These are phyloP conservation scores for Abramis brama DNA, from an alignment of 2,113 vertebrate genomes.

Conservation along the genomic window DNA sequence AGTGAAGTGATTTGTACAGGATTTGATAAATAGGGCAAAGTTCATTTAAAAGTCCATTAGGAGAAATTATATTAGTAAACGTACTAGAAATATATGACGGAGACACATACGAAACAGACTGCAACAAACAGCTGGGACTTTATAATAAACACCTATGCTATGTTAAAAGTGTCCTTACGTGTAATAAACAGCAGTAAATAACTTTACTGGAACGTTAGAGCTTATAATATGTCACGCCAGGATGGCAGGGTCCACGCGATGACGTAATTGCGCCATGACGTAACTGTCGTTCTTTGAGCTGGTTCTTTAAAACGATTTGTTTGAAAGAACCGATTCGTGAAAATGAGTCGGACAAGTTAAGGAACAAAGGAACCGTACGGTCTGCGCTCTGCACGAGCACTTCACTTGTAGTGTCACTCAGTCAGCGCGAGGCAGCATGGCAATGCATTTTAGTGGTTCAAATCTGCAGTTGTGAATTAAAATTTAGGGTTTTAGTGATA, in stretches of 20 bases:
- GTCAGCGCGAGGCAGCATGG: background rate
- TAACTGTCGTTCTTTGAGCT: background rate
- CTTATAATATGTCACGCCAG: background rate
- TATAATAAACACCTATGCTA: background rate
- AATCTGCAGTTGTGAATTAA: background rate
- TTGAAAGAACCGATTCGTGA: background rate
- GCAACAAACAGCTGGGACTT: background rate
- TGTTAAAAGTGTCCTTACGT: background rate
- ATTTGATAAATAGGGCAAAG: background rate
- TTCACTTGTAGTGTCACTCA: conserved; percentile 10
- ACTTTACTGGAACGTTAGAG: background rate
- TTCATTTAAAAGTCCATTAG: background rate
- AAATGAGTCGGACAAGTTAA: conserved; percentile 15
- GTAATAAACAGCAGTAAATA: background rate
- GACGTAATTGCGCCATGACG: conserved; percentile 1
- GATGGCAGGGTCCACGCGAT: background rate
- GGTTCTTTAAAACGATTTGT: background rate
- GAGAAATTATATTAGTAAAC: background rate
- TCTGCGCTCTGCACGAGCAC: conserved; percentile 3
- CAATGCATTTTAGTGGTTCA: background rate
- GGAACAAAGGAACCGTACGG: conserved; percentile 51
- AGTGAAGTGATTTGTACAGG: background rate
- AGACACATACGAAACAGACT: background rate
- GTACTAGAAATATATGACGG: background rate
- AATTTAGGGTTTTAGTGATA: background rate